Base-by-base conservation (phyloP, 2,888 invertebrate species). In the Parelbella ahira region DNA sequence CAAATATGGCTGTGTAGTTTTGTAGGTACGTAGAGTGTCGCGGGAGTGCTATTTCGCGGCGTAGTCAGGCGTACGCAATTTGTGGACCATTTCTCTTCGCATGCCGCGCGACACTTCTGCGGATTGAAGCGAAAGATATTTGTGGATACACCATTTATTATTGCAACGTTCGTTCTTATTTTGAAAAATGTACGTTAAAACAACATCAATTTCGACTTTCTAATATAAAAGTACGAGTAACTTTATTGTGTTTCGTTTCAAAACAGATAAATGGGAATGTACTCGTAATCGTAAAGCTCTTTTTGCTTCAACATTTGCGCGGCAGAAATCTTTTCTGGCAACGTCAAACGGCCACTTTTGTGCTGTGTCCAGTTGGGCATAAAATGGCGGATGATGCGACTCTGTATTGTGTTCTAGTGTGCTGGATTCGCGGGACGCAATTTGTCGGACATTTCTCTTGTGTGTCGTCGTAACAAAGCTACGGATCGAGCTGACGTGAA, bases 401-500 rank as follows among this genome's bases (percentile, higher is more conserved):
- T 55, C 56, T 56, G 63, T 59, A 71, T 74, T 73, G 74, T 74
- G 58, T 60, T 56, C 55, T 58, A 58, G 60, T 54, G 55, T 57
- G 58, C 51, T 57, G 61, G 60, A 63, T 61, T 68, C 62, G 68
- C 64, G 56, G 67, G 65, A 68, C 60, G 76, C 79, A 82, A 84
- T 83, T 82, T 80, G 79, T 74, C 68, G 69, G 59, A 60, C 74
- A 72, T 77, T 78, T 78, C 75, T 76, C 76, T 72, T 63, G 72
- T 73, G 66, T 76, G 77, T 69, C 67, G 66, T 64, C 63, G 66
- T 68, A 68, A 74, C 76, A 72, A 72, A 73, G 74, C 72, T 65
- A 59, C 68, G 69, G 70, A 68, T 73, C 68, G 58, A 63, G 72
- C 76, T 71, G 75, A 80, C 73, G 66, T 53, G 60, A 61, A 63